Conservation (phyloP, 2,888 invertebrate genomes). For the Graphium colonna region DNA sequence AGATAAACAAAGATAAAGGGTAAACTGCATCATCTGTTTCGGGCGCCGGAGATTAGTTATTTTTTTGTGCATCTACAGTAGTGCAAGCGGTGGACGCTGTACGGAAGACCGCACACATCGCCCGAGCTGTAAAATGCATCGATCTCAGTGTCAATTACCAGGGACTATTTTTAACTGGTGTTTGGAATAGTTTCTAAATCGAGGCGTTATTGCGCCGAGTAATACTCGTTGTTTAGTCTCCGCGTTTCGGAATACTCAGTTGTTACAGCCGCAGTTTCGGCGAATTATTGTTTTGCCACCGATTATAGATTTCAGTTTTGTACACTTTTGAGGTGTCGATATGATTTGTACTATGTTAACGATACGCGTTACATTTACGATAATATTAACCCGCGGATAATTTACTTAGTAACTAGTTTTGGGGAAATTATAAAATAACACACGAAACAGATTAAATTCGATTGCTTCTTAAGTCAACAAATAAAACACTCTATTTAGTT, state of each 20-base stretch:
- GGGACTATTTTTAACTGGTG: conserved; percentile 49
- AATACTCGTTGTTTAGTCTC: conserved; percentile 20
- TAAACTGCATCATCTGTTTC: conserved; percentile 38
- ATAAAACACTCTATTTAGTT: too few relatives aligned
- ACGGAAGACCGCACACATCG: conserved; percentile 56
- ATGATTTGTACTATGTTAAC: too few relatives aligned
- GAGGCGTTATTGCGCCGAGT: conserved; percentile 12
- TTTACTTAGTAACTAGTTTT: too few relatives aligned
- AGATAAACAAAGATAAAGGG: conserved; percentile 45
- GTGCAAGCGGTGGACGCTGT: conserved; percentile 7
- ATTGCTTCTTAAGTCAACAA: too few relatives aligned
- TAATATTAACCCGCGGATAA: conserved; percentile 1
- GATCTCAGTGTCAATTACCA: conserved; percentile 59
- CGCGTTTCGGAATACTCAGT: too few relatives aligned
- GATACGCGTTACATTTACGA: too few relatives aligned
- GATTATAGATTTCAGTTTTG: too few relatives aligned
- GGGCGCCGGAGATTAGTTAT: conserved; percentile 30
- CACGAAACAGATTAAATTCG: too few relatives aligned
- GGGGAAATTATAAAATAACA: too few relatives aligned
- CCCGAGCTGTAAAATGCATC: conserved; percentile 38
- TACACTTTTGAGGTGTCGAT: too few relatives aligned
- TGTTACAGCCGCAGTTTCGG: too few relatives aligned
- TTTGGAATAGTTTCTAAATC: conserved; percentile 31
- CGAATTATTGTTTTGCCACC: too few relatives aligned
- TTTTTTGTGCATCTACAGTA: conserved; percentile 39